Percentiles rank a stretch among this genome's conserved stretches.
These are phyloP conservation scores for Diplolepis rosae DNA, from an alignment of 2,888 invertebrate species.

Conservation along the genomic window DNA sequence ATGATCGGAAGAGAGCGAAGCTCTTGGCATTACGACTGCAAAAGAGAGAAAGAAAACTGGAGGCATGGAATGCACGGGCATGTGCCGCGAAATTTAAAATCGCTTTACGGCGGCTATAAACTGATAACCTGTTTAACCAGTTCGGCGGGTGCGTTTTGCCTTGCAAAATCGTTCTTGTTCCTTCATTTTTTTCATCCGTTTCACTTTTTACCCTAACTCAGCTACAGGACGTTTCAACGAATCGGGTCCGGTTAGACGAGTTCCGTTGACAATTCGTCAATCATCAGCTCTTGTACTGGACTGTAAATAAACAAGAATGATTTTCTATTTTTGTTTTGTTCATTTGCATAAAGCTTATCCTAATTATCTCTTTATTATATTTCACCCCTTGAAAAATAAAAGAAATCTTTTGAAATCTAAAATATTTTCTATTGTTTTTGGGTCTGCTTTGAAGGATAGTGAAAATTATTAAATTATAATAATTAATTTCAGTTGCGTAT, in stretches of 20 bases:
- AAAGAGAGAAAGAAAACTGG: constrained; percentile 45
- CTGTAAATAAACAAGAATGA: background rate
- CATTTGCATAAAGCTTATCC: too few species aligned
- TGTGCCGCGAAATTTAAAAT: constrained; percentile 72
- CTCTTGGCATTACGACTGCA: constrained; percentile 41
- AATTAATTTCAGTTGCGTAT: too few species aligned
- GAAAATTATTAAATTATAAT: too few species aligned
- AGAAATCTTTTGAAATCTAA: too few species aligned
- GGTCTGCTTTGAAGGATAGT: too few species aligned
- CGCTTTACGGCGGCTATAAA: constrained; percentile 69
- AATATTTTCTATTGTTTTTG: too few species aligned
- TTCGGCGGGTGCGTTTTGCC: constrained; percentile 59
- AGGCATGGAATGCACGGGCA: constrained; percentile 57
- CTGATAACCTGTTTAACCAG: constrained; percentile 71
- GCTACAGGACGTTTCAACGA: constrained; percentile 51
- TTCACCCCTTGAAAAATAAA: too few species aligned
- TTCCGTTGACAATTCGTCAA: constrained; percentile 50
- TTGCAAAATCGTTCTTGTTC: constrained; percentile 55
- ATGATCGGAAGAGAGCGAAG: background rate
- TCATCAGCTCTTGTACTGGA: constrained; percentile 39
- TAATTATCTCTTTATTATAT: too few species aligned
- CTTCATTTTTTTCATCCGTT: constrained; percentile 50
- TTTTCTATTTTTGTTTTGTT: background rate
- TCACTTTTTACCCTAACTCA: constrained; percentile 45
- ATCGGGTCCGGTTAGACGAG: constrained; percentile 45